Conservation (phyloP, 2,888 invertebrate genomes). For the Microctonus aethiopoides region DNA sequence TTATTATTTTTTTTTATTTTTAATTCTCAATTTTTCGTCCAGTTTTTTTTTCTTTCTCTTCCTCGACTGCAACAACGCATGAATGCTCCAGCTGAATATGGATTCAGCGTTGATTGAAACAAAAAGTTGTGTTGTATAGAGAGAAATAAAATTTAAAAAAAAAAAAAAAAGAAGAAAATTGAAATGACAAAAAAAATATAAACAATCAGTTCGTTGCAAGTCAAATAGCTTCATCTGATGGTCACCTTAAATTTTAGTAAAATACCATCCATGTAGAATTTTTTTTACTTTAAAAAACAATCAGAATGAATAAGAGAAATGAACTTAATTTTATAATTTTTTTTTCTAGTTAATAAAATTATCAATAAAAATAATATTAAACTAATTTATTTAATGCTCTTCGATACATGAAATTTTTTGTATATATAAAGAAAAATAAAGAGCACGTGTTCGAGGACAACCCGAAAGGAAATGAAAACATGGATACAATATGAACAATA, state of each 20-base stretch:
- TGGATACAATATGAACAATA: background rate
- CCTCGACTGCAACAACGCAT: background rate
- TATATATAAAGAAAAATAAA: too few relatives aligned
- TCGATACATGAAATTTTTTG: too few relatives aligned
- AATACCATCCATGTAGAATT: too few relatives aligned
- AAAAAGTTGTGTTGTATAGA: background rate
- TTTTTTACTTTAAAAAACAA: too few relatives aligned
- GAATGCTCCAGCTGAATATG: conserved; percentile 1
- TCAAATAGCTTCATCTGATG: background rate
- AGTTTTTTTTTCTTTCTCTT: background rate
- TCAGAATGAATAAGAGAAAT: too few relatives aligned
- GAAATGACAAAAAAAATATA: background rate
- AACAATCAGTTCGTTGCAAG: background rate
- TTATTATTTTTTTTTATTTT: background rate
- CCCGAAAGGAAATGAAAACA: background rate
- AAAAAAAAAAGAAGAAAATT: background rate
- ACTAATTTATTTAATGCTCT: too few relatives aligned
- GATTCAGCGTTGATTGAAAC: conserved; percentile 9
- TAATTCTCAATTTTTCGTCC: background rate
- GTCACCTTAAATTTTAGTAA: background rate
- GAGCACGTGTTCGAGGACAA: too few relatives aligned
- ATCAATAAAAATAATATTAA: too few relatives aligned
- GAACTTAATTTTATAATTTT: too few relatives aligned
- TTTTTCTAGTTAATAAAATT: too few relatives aligned
- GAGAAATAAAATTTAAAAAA: background rate